Percentiles rank a stretch among this genome's conserved stretches.
Evolutionary conservation across 2,113 vertebrate species (phyloP).

Genomic region (Melanostigma gelatinosum): DNA sequence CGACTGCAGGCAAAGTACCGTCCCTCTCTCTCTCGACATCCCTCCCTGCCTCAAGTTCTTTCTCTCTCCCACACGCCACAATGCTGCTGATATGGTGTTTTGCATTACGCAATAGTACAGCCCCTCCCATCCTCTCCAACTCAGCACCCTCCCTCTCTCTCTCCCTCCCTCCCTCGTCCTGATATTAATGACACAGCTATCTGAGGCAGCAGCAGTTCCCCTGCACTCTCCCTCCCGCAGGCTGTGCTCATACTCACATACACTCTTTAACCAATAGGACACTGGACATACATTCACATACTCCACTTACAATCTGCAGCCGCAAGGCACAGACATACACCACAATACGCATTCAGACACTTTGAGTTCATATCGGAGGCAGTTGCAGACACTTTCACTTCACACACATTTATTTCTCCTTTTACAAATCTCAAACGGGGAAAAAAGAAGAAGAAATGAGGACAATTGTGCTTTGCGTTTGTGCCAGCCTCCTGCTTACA

Average conservation of each 20-base stretch:
- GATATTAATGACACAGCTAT: constrained; percentile 86
- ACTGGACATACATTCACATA: constrained; percentile 43
- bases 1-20: constrained; percentile 36
- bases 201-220: constrained; percentile 76
- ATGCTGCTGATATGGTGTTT: constrained; percentile 70
- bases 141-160: constrained; percentile 74
- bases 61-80: constrained; percentile 20
- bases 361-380: constrained; percentile 20
- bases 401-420: constrained; percentile 32
- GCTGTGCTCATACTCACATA: constrained; percentile 55
- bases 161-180: constrained; percentile 74
- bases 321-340: constrained; percentile 28
- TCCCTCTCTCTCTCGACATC: not conserved
- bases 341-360: constrained; percentile 1
- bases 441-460: constrained; percentile 80
- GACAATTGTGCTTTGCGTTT: constrained; percentile 74
- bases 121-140: constrained; percentile 86
- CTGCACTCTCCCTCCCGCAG: constrained; percentile 78
- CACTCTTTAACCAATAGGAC: constrained; percentile 50
- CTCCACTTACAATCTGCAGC: constrained; percentile 46
- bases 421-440: constrained; percentile 22
- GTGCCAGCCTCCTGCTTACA: constrained; percentile 79
- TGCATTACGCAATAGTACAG: constrained; percentile 85
- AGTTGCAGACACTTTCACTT: constrained; percentile 25
- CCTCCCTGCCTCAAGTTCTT: not conserved